These are phyloP conservation scores for Leptarthrus brevirostris DNA, from an alignment of 2,888 invertebrate species.

Conservation along the genomic window DNA sequence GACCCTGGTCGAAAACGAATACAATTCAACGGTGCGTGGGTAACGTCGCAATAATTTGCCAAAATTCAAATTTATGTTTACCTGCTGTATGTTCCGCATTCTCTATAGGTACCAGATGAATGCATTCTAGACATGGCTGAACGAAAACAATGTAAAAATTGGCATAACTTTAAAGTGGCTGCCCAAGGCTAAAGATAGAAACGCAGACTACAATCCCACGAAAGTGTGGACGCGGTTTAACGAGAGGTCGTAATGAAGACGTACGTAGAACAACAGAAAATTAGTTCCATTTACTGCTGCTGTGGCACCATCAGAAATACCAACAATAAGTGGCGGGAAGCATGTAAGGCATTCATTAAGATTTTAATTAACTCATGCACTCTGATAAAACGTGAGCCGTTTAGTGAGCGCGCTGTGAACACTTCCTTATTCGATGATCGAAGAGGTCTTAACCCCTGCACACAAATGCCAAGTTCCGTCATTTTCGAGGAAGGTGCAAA, in stretches of 20 bases:
- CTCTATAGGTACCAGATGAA: neutral
- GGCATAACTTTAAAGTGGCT: neutral
- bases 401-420: neutral
- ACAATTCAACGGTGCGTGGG: neutral
- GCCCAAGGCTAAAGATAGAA: neutral
- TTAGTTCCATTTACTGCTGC: neutral
- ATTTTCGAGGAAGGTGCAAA: neutral
- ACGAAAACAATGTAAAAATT: neutral
- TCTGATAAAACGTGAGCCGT: neutral
- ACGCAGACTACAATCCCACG: no score
- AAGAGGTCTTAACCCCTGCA: neutral
- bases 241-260: neutral
- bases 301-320: neutral
- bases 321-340: neutral
- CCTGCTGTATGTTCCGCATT: neutral
- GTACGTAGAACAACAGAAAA: neutral
- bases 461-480: neutral
- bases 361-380: slow-evolving; percentile 1
- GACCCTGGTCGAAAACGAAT: no score
- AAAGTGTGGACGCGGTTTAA: neutral
- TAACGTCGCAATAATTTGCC: neutral
- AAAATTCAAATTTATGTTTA: neutral
- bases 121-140: neutral
- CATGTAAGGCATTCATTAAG: neutral
- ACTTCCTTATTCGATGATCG: neutral